Conservation (phyloP, 2,113 vertebrate genomes). For the Chloropsis hardwickii region DNA sequence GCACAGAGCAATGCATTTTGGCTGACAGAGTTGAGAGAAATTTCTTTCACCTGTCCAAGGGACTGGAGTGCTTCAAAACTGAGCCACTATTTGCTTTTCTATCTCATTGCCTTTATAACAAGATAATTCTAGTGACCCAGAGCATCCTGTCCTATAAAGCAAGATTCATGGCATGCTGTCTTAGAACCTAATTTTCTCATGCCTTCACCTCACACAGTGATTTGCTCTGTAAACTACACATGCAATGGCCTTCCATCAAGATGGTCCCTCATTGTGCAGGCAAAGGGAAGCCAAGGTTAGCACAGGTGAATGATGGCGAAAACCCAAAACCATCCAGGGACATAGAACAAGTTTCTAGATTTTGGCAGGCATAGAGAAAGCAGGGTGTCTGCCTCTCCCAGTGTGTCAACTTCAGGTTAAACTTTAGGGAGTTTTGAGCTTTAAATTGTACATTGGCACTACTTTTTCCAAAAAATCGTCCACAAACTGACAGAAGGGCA, state of each 20-base stretch:
- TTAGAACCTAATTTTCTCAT: conserved; percentile 13
- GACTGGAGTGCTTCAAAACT: background rate
- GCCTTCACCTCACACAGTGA: background rate
- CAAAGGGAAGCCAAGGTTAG: conserved; percentile 11
- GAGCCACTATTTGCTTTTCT: conserved; percentile 22
- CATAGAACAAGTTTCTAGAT: background rate
- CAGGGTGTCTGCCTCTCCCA: background rate
- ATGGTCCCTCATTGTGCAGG: background rate
- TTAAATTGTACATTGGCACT: background rate
- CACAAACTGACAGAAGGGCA: background rate
- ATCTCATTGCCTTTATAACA: conserved; percentile 17
- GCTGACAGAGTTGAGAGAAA: background rate
- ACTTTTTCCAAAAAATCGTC: background rate
- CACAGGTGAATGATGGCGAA: background rate
- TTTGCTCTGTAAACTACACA: conserved; percentile 27
- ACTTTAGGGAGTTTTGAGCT: background rate
- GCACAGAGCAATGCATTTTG: background rate
- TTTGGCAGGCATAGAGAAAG: background rate
- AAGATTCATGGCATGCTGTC: conserved; percentile 34
- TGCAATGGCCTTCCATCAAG: background rate
- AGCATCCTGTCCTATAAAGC: conserved; percentile 23
- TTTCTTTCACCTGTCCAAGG: background rate
- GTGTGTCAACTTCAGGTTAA: rapidly evolving
- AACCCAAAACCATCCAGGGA: background rate
- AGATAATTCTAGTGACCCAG: background rate